Evolutionary conservation across 23 tunicate species (phyloP).

Genomic region (Phallusia fumigata): DNA sequence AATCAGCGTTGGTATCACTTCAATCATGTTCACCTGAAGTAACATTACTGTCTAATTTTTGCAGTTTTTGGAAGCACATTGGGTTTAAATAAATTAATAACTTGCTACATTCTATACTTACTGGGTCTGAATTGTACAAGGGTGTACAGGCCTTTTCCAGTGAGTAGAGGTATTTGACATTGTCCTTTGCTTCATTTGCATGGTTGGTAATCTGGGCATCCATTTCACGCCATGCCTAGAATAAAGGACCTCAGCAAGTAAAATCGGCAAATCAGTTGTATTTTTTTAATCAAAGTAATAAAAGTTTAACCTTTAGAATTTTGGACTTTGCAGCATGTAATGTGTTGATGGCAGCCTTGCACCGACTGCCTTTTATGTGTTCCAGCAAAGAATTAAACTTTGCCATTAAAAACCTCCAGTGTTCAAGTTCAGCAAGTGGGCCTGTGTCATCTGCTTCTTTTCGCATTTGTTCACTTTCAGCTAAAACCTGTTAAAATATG

Average conservation of each 20-base stretch:
- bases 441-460: slow-evolving; percentile 99
- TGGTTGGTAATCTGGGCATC: slow-evolving; percentile 93
- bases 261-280: not conserved
- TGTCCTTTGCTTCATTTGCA: slow-evolving; percentile 99
- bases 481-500: slow-evolving; percentile 50
- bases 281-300: not conserved
- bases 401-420: slow-evolving; percentile 97
- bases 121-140: slow-evolving; percentile 96
- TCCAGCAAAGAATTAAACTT: slow-evolving; percentile 96
- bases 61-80: not conserved
- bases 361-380: slow-evolving; percentile 78
- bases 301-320: slow-evolving; percentile 53
- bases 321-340: slow-evolving; percentile 91
- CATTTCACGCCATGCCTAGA: slow-evolving; percentile 90
- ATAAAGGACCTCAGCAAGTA: not conserved
- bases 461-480: slow-evolving; percentile 97
- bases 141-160: slow-evolving; percentile 90
- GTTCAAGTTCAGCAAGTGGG: slow-evolving; percentile 98
- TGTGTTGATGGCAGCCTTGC: slow-evolving; percentile 85
- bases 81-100: not conserved
- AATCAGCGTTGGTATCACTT: slow-evolving; percentile 91
- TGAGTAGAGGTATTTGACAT: slow-evolving; percentile 95
- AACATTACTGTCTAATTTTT: too few species aligned
- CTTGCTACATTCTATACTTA: slow-evolving; percentile 12
- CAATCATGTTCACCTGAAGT: slow-evolving; percentile 87